Percentiles rank a stretch among this genome's conserved stretches.
These are phyloP conservation scores for Ochropleura leucogaster DNA, from an alignment of 2,888 invertebrate genomes.

Conservation along the genomic window DNA sequence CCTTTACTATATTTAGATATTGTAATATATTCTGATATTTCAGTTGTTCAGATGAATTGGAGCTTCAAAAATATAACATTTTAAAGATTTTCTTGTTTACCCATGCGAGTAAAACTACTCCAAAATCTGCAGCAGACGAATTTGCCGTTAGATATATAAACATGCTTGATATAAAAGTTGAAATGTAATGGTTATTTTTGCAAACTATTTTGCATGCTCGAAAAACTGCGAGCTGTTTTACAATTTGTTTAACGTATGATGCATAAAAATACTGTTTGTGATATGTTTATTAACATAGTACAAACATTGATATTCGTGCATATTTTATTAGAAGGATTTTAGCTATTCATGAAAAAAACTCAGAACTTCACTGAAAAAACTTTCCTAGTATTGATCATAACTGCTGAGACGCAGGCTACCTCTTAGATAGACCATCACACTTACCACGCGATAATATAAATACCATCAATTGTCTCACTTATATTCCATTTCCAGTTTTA, in stretches of 20 bases:
- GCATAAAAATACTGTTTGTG: conserved; percentile 3
- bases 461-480: not conserved
- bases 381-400: not conserved
- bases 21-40: conserved; percentile 10
- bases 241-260: not conserved
- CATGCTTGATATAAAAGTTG: not conserved
- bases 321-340: not conserved
- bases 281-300: not conserved
- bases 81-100: not conserved
- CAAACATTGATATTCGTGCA: not conserved
- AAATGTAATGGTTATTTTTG: not conserved
- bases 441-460: not conserved
- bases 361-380: not conserved
- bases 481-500: conserved; percentile 30
- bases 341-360: not conserved
- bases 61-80: not conserved
- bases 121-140: not conserved
- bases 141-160: conserved; percentile 1
- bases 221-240: not conserved
- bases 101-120: not conserved
- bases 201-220: not conserved
- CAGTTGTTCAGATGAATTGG: not conserved
- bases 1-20: not conserved
- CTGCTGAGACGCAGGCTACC: not conserved
- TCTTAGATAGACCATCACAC: not conserved